Conservation (phyloP, 2,113 vertebrate genomes). For the Andinoacara biseriatus region DNA sequence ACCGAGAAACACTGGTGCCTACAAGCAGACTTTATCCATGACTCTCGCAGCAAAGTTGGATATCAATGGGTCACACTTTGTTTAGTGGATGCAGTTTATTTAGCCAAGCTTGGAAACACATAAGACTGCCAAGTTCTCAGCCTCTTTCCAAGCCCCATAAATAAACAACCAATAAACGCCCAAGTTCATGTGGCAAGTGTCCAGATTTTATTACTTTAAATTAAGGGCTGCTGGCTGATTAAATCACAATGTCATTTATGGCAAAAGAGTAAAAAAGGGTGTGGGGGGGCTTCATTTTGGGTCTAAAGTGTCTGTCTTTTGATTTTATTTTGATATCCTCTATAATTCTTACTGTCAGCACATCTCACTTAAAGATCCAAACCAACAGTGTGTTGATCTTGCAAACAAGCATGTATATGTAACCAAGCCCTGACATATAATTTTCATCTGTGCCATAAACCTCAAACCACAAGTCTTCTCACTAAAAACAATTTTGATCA, state of each 20-base stretch:
- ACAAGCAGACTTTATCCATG: slow-evolving; percentile 34
- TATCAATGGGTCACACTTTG: slow-evolving; percentile 50
- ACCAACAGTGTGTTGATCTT: neutral
- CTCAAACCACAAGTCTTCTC: neutral
- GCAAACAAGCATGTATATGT: neutral
- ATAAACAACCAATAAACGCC: slow-evolving; percentile 61
- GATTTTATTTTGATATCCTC: neutral
- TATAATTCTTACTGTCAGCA: neutral
- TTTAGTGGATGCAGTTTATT: slow-evolving; percentile 58
- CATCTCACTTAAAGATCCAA: neutral
- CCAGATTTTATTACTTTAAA: neutral
- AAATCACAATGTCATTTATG: slow-evolving; percentile 1
- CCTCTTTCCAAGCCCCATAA: slow-evolving; percentile 37
- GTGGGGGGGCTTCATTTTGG: neutral
- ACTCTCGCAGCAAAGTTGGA: slow-evolving; percentile 2
- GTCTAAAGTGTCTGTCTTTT: fast-evolving
- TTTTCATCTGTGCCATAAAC: neutral
- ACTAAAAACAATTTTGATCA: neutral
- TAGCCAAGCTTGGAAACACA: slow-evolving; percentile 51
- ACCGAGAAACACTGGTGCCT: neutral
- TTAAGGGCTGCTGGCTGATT: neutral
- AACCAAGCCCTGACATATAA: neutral
- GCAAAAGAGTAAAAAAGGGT: neutral
- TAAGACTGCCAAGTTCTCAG: slow-evolving; percentile 51
- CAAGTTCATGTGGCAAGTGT: slow-evolving; percentile 15